Percentiles rank a stretch among this genome's conserved stretches.
phyloP scores from a whole-genome alignment of 2,797 vertebrate species.

The Macropodus opercularis region DNA sequence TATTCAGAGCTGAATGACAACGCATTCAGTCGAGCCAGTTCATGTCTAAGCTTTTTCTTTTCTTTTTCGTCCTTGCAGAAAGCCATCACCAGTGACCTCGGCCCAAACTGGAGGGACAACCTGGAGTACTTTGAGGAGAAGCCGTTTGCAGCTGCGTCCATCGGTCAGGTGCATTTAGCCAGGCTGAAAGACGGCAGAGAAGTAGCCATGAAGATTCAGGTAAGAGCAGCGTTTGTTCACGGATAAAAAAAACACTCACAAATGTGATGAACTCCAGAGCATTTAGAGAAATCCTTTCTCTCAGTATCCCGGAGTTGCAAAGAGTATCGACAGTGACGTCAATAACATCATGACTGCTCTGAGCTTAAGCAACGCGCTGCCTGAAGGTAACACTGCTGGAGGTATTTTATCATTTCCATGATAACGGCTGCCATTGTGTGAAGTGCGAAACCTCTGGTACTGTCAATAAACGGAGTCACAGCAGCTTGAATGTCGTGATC shows the following conservation, averaged over 20 bases:
- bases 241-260: not conserved
- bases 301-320: conserved; percentile 93
- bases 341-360: conserved; percentile 93
- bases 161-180: conserved; percentile 92
- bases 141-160: conserved; percentile 92
- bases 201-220: conserved; percentile 96
- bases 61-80: conserved; percentile 73
- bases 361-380: conserved; percentile 93
- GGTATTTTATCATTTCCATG: conserved; percentile 22
- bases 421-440: conserved; percentile 50
- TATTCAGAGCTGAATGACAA: not conserved
- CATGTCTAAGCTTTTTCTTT: too few relatives aligned
- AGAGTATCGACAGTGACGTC: conserved; percentile 95
- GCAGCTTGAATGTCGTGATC: not conserved
- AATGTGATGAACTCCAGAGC: not conserved
- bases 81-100: conserved; percentile 86
- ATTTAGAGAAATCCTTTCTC: not conserved
- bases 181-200: conserved; percentile 88
- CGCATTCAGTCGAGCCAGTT: not conserved
- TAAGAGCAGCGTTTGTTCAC: conserved; percentile 44
- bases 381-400: conserved; percentile 84
- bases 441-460: not conserved
- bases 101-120: conserved; percentile 86
- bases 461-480: conserved; percentile 19
- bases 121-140: conserved; percentile 91